Percentiles rank a stretch among this genome's conserved stretches.
These are phyloP conservation scores for Microtus ochrogaster DNA, from an alignment of 2,113 vertebrate species.

Conservation along the genomic window DNA sequence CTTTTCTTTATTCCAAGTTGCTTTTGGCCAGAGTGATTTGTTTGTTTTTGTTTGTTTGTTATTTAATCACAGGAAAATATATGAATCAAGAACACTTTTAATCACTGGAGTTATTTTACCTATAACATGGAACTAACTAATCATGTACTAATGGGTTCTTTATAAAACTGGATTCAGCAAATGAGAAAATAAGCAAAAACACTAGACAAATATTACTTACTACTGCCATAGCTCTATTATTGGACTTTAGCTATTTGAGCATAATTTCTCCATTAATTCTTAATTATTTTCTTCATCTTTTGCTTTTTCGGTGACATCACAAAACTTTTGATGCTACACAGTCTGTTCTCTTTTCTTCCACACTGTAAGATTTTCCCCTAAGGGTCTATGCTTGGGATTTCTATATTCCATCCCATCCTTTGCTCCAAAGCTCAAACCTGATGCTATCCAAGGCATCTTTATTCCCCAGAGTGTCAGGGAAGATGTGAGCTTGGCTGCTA, in stretches of 20 bases:
- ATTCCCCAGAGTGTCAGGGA: slow-evolving; percentile 17
- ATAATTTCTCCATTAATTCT: not conserved
- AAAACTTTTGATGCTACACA: not conserved
- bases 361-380: not conserved
- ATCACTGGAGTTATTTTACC: not conserved
- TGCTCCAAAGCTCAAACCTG: slow-evolving; percentile 35
- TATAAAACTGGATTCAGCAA: not conserved
- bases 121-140: slow-evolving; percentile 7
- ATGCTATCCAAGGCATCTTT: slow-evolving; percentile 47
- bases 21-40: not conserved
- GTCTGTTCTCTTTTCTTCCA: not conserved
- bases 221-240: not conserved
- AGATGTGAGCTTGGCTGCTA: slow-evolving; percentile 58
- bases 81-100: not conserved
- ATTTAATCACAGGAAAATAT: not conserved
- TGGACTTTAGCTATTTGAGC: not conserved
- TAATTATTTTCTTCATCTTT: slow-evolving; percentile 13
- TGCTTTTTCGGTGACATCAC: not conserved
- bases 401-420: not conserved
- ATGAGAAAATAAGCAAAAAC: not conserved
- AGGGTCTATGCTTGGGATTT: not conserved
- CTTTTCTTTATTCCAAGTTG: not conserved
- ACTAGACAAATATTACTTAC: not conserved
- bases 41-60: not conserved
- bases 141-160: not conserved